phyloP scores from a whole-genome alignment of 2,113 vertebrate genomes.

The Fulica atra region DNA sequence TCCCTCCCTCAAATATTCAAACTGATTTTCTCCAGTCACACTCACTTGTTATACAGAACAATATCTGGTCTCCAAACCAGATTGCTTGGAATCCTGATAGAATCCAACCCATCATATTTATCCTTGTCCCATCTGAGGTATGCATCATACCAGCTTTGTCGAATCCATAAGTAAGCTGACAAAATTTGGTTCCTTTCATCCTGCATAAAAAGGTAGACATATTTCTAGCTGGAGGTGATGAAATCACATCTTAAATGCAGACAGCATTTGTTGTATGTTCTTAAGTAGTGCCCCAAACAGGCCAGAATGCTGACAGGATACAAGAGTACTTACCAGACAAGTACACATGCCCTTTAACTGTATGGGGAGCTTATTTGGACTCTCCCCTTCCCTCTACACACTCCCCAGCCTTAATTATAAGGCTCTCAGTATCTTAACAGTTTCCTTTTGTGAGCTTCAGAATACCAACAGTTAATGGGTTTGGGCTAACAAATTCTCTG shows the following conservation, averaged over 20 bases:
- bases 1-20: background rate
- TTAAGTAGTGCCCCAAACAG: background rate
- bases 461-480: background rate
- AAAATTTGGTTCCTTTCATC: conserved; percentile 97
- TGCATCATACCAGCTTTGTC: conserved; percentile 91
- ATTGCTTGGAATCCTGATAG: conserved; percentile 93
- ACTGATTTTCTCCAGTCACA: background rate
- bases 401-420: background rate
- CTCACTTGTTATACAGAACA: conserved; percentile 97
- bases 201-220: conserved; percentile 63
- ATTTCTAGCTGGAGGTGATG: background rate
- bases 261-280: background rate
- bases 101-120: conserved; percentile 92
- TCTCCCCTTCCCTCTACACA: background rate
- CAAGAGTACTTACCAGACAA: background rate
- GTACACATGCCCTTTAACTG: too few relatives aligned
- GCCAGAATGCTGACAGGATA: background rate
- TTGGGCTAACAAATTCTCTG: background rate
- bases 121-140: conserved; percentile 93
- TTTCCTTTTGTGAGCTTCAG: background rate
- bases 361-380: background rate
- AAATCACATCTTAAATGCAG: background rate
- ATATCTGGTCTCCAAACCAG: conserved; percentile 97
- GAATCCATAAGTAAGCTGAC: conserved; percentile 95
- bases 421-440: background rate